A percentile compares a stretch with the other conserved stretches of the same genome.
Evolutionary conservation across 2,797 vertebrate species (phyloP).

Genomic region (Parambassis ranga): DNA sequence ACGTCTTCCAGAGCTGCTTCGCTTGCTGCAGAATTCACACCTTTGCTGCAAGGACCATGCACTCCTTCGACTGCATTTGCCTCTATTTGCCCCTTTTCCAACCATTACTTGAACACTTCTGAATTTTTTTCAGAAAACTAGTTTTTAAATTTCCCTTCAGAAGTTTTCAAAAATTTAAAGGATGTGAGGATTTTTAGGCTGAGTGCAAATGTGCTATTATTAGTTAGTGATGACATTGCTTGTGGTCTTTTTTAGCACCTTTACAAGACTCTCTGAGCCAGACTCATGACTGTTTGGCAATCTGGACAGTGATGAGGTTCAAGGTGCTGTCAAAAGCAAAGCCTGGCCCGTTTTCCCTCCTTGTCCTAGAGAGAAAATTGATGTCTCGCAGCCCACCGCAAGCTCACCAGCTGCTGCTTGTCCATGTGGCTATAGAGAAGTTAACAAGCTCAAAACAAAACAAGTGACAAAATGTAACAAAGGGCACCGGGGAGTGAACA

Average conservation of each 20-base stretch:
- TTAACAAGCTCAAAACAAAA: conserved; percentile 87
- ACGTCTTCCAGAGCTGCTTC: conserved; percentile 23
- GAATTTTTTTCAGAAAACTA: neutral
- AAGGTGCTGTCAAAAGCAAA: conserved; percentile 68
- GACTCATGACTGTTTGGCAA: conserved; percentile 46
- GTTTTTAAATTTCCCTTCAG: neutral
- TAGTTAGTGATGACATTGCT: neutral
- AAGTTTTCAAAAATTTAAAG: no score
- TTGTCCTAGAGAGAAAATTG: conserved; percentile 69
- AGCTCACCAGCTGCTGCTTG: conserved; percentile 78
- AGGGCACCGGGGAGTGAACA: conserved; percentile 60
- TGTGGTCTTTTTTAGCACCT: neutral
- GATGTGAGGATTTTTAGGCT: no score
- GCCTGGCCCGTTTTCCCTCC: conserved; percentile 45
- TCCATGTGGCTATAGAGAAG: conserved; percentile 73
- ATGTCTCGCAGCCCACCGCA: conserved; percentile 67
- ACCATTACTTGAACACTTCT: neutral
- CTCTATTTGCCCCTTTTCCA: conserved; percentile 12
- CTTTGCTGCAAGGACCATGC: neutral
- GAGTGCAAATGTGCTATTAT: no score
- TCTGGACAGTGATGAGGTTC: conserved; percentile 53
- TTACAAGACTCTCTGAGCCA: neutral
- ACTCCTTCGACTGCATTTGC: conserved; percentile 1
- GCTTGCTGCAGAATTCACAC: conserved; percentile 15
- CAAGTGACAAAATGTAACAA: conserved; percentile 78